These are phyloP conservation scores for Salmo trutta DNA, from an alignment of 2,797 vertebrate genomes.

Conservation along the genomic window DNA sequence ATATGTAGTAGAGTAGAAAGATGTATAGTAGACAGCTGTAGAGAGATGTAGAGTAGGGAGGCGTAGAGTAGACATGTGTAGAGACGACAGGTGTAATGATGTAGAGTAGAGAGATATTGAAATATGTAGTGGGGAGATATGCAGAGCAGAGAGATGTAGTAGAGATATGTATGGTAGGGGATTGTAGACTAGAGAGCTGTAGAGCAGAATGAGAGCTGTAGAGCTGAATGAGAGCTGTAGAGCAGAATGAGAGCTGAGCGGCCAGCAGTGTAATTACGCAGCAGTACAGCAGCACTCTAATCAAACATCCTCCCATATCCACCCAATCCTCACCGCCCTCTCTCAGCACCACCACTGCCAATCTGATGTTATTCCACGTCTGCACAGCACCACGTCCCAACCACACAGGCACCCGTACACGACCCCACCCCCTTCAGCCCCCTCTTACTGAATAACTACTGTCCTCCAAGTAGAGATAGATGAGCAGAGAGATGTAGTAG, in stretches of 20 bases:
- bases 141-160: no score
- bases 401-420: slow-evolving; percentile 9
- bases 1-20: no score
- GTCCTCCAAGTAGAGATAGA: not conserved
- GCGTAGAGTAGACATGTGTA: no score
- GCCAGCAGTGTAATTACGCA: slow-evolving; percentile 3
- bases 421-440: not conserved
- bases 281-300: not conserved
- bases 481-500: no score
- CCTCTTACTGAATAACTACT: not conserved
- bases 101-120: no score
- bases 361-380: slow-evolving; percentile 27
- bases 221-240: no score
- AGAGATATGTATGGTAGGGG: no score
- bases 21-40: no score
- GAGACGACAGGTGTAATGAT: no score
- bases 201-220: not conserved
- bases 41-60: no score
- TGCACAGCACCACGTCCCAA: slow-evolving; percentile 8
- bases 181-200: no score
- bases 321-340: slow-evolving; percentile 21
- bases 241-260: not conserved
- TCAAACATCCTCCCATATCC: slow-evolving; percentile 10
- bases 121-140: no score
- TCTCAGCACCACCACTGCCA: not conserved